Percentiles rank a stretch among this genome's conserved stretches.
Evolutionary conservation across 2,113 vertebrate genomes (phyloP).

Genomic region (Origma solitaria): DNA sequence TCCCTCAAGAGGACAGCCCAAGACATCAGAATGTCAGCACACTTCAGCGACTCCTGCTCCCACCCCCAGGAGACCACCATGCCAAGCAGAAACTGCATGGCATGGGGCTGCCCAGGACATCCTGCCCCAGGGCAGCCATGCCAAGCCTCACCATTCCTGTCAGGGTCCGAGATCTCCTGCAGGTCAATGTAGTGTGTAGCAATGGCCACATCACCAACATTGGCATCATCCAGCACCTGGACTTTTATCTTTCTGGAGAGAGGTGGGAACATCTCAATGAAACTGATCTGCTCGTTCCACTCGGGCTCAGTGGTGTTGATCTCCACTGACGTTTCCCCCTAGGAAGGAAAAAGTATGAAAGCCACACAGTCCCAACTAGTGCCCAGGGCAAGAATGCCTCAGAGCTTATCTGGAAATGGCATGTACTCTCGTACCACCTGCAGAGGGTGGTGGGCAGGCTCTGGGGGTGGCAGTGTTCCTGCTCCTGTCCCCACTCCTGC

Average conservation of each 20-base stretch:
- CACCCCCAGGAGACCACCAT: neutral
- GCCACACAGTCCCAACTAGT: neutral
- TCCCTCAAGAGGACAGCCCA: neutral
- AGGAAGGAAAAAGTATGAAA: neutral
- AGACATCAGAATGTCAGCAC: fast-evolving
- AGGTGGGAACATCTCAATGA: slow-evolving; percentile 92
- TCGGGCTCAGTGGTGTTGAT: slow-evolving; percentile 73
- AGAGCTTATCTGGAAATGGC: neutral
- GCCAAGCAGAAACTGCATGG: neutral
- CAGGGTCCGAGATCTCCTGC: slow-evolving; percentile 85
- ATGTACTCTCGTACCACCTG: neutral
- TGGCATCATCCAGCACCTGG: slow-evolving; percentile 86
- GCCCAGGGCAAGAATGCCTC: neutral
- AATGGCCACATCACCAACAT: slow-evolving; percentile 78
- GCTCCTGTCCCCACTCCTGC: neutral
- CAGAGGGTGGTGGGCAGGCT: neutral
- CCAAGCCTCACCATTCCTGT: slow-evolving; percentile 79
- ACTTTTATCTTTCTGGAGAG: slow-evolving; percentile 85
- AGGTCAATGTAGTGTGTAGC: slow-evolving; percentile 90
- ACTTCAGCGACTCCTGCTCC: neutral
- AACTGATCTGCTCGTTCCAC: slow-evolving; percentile 93
- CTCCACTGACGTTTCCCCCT: slow-evolving; percentile 89
- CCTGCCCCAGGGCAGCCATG: neutral
- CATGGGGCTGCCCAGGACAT: neutral
- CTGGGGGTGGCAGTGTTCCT: neutral